Base-by-base conservation (phyloP, 2,888 invertebrate genomes). In the Cosmorhoe ocellata region DNA sequence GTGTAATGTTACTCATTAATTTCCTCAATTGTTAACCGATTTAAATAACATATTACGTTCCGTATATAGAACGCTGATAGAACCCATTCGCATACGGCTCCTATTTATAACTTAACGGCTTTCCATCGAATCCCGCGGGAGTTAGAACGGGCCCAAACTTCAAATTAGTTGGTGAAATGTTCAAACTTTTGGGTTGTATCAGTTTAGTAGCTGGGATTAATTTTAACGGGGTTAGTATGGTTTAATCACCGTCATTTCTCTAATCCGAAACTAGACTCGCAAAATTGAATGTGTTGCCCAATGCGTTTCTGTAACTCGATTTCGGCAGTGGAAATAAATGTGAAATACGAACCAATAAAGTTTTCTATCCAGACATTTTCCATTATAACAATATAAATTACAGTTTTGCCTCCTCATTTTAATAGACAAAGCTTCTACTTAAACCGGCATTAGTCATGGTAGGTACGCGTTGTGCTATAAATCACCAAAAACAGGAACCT, bases 401-500 rank as follows among this genome's bases (percentile, higher is more conserved):
- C 62, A 70, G 71, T 71, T 66, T 67, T 64, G 67, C 63, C 61
- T 64, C 55, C 51, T 56, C 56, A 47, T 54, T 57, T 63, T 61
- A 55, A 63, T 71, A 75, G 74, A 75, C 74, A 75, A 74, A 75
- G 74, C 67, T 60, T 54, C 69, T 69, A 70, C 74, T 75, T 80
- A 71, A 67, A 67, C 61, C 50, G 60, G 67, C 68, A 73, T 86
- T 86, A 88, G 81, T 88, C 85, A 88, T 81, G 78, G 78, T 76
- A 72, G 78, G 78, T 76, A 72, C 74, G 75, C 71, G 65, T 74
- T 69, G 64, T 67, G 57, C 66, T 67, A 86, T 89, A 88, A 89
- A 89, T 90, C 88, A 89, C 83, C 85, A 74, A 88, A 86, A 84
- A 74, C 76, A 75, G 81, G 81, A 74, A 76, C 75, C 74, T 69